A percentile compares a stretch with the other conserved stretches of the same genome.
phyloP scores from a whole-genome alignment of 2,113 vertebrate species.

The Leptobrachium leishanense region DNA sequence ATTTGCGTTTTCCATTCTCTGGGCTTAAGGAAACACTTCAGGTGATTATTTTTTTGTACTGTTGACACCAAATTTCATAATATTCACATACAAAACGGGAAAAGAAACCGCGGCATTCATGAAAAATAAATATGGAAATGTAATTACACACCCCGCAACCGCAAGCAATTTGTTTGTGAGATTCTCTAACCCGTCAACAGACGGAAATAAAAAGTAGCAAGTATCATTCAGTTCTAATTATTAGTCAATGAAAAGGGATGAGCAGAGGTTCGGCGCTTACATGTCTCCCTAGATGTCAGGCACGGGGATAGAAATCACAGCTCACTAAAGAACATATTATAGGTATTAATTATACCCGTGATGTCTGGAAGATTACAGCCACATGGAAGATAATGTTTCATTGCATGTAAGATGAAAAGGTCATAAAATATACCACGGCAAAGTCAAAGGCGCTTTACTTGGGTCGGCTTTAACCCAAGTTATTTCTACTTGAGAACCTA shows the following conservation, averaged over 20 bases:
- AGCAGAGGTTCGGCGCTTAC: neutral
- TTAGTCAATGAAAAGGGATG: neutral
- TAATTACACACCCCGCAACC: neutral
- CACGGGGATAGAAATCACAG: neutral
- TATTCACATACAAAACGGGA: neutral
- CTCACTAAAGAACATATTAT: neutral
- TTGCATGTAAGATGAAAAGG: too few species aligned
- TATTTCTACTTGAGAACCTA: too few species aligned
- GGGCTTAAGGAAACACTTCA: neutral
- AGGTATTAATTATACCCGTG: neutral
- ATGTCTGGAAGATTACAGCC: too few species aligned
- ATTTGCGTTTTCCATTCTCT: neutral
- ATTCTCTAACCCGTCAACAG: neutral
- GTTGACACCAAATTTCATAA: neutral
- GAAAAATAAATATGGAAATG: constrained; percentile 18
- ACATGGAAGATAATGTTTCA: too few species aligned
- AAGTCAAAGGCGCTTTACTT: too few species aligned
- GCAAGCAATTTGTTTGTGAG: constrained; percentile 1
- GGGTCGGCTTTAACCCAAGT: too few species aligned
- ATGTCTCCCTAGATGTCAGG: neutral
- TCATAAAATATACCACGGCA: too few species aligned
- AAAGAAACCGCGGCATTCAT: neutral
- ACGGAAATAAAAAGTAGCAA: neutral
- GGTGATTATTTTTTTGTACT: neutral
- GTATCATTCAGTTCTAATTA: neutral